Percentiles rank a stretch among this genome's conserved stretches.
These are phyloP conservation scores for Hycleus phaleratus DNA, from an alignment of 1,140 invertebrate species.

Conservation along the genomic window DNA sequence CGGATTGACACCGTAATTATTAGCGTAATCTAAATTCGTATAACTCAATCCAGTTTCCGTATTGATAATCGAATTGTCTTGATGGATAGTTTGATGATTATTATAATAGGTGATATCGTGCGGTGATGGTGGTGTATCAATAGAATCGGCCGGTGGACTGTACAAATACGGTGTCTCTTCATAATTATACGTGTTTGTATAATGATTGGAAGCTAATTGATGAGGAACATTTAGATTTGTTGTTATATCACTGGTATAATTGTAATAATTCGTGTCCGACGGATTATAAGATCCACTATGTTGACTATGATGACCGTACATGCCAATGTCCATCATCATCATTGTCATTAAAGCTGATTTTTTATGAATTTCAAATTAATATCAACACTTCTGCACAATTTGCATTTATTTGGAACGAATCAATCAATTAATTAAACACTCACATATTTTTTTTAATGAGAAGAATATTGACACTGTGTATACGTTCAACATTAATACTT, in stretches of 20 bases:
- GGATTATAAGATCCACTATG: constrained; percentile 30
- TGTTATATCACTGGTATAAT: constrained; percentile 34
- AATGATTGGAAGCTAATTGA: constrained; percentile 39
- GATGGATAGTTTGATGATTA: constrained; percentile 39
- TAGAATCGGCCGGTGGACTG: constrained; percentile 20
- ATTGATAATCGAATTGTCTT: constrained; percentile 60
- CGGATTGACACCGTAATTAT: constrained; percentile 24
- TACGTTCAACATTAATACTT: too few relatives aligned
- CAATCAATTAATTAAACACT: too few relatives aligned
- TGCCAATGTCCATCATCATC: constrained; percentile 64
- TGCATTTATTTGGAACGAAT: too few relatives aligned
- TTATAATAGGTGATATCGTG: constrained; percentile 36
- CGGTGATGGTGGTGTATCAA: constrained; percentile 35
- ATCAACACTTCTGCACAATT: not conserved
- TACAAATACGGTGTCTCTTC: constrained; percentile 34
- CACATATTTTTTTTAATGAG: too few relatives aligned
- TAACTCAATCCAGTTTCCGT: constrained; percentile 81
- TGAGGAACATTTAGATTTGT: constrained; percentile 22
- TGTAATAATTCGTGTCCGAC: constrained; percentile 45
- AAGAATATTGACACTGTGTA: too few relatives aligned
- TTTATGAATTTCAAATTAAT: not conserved
- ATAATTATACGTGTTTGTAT: constrained; percentile 35
- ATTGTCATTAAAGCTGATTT: constrained; percentile 37
- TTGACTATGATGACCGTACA: constrained; percentile 50
- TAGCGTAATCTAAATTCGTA: constrained; percentile 75